Conservation (phyloP, 2,888 invertebrate species). For the Apeira syringaria region DNA sequence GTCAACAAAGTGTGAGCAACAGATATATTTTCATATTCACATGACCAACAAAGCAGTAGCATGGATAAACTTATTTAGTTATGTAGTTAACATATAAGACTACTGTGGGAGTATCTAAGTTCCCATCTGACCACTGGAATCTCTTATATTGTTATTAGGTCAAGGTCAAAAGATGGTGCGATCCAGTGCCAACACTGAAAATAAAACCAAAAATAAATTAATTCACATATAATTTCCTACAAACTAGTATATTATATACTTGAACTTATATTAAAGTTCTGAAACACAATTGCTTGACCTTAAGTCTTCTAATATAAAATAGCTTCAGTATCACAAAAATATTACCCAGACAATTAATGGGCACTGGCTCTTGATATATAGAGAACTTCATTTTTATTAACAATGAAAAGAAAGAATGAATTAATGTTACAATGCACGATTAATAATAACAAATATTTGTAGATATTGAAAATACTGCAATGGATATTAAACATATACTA, state of each 20-base stretch:
- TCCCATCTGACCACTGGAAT: constrained; percentile 61
- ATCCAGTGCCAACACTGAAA: constrained; percentile 77
- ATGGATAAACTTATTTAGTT: constrained; percentile 46
- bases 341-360: too few species aligned
- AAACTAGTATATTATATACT: too few species aligned
- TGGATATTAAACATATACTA: too few species aligned
- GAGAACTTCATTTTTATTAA: too few species aligned
- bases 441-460: constrained; percentile 6
- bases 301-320: too few species aligned
- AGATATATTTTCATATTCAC: constrained; percentile 60
- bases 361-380: too few species aligned
- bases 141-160: constrained; percentile 41
- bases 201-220: constrained; percentile 38
- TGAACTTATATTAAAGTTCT: too few species aligned
- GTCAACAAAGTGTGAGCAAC: constrained; percentile 38
- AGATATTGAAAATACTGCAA: constrained; percentile 22
- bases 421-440: constrained; percentile 22
- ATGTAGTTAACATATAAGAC: constrained; percentile 43
- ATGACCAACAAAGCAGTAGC: constrained; percentile 55
- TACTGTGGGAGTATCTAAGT: constrained; percentile 51
- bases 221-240: too few species aligned
- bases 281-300: too few species aligned
- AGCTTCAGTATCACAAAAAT: too few species aligned
- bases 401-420: too few species aligned
- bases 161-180: constrained; percentile 53